These are phyloP conservation scores for Pachypeltis micranthus DNA, from an alignment of 1,140 invertebrate species.

Conservation along the genomic window DNA sequence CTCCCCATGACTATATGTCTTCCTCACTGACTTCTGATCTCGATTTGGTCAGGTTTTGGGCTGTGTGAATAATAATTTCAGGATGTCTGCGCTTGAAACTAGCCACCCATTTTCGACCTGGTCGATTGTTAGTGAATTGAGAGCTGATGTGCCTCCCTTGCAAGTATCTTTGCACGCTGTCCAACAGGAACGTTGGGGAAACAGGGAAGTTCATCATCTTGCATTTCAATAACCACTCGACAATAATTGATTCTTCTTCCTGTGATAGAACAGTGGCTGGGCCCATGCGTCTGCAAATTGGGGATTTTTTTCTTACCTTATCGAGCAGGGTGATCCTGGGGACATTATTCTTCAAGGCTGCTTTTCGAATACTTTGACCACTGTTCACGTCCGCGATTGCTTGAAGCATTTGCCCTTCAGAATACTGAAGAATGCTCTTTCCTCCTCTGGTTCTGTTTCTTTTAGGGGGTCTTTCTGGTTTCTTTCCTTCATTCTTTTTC, in stretches of 20 bases:
- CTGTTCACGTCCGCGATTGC: slow-evolving; percentile 1
- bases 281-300: slow-evolving; percentile 22
- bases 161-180: slow-evolving; percentile 2
- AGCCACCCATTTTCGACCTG: slow-evolving; percentile 9
- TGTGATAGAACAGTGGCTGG: slow-evolving; percentile 26
- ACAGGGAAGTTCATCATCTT: slow-evolving; percentile 8
- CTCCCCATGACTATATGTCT: slow-evolving; percentile 30
- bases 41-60: slow-evolving; percentile 28
- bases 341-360: slow-evolving; percentile 6
- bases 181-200: background rate
- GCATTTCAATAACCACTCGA: slow-evolving; percentile 30
- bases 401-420: slow-evolving; percentile 8
- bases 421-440: slow-evolving; percentile 5
- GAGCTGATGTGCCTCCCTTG: slow-evolving; percentile 29
- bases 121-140: slow-evolving; percentile 12
- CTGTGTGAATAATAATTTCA: slow-evolving; percentile 22
- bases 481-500: background rate
- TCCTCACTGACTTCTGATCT: slow-evolving; percentile 27
- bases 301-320: slow-evolving; percentile 1
- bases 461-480: background rate
- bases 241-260: slow-evolving; percentile 30
- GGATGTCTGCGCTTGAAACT: slow-evolving; percentile 14
- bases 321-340: slow-evolving; percentile 1
- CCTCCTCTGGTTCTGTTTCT: slow-evolving; percentile 3
- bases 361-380: slow-evolving; percentile 1